These are phyloP conservation scores for Callyntrura sp. DNA, from an alignment of 2,888 invertebrate species.

Conservation along the genomic window DNA sequence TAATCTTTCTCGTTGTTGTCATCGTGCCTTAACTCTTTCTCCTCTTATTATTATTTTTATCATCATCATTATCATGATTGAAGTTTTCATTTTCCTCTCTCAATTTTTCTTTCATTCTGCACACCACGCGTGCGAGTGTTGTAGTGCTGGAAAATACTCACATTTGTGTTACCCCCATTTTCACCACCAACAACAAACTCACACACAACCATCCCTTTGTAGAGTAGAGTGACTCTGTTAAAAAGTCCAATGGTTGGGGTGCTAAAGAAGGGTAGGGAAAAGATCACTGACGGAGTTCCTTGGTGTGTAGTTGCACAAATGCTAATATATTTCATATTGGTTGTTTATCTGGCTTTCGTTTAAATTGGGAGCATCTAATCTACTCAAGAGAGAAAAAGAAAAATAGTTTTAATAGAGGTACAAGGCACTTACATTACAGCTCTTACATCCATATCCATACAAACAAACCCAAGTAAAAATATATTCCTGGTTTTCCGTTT, in stretches of 20 bases:
- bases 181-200: neutral
- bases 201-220: neutral
- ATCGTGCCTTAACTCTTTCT: conserved; percentile 31
- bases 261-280: too few relatives aligned
- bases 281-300: too few relatives aligned
- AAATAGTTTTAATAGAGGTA: too few relatives aligned
- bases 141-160: neutral
- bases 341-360: too few relatives aligned
- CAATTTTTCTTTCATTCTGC: neutral
- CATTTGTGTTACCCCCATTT: neutral
- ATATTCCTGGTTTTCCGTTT: too few relatives aligned
- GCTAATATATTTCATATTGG: too few relatives aligned
- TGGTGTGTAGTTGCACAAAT: too few relatives aligned
- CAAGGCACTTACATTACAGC: too few relatives aligned
- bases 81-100: conserved; percentile 6
- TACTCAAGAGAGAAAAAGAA: too few relatives aligned
- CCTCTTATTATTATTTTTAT: conserved; percentile 2
- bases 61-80: conserved; percentile 42
- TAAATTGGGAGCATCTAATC: too few relatives aligned
- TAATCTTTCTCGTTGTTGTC: conserved; percentile 10
- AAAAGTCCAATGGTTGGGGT: neutral
- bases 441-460: too few relatives aligned
- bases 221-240: neutral
- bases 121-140: neutral
- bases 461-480: too few relatives aligned